Evolutionary conservation across 1,140 invertebrate genomes (phyloP), one percentile per base, ranked within the genome.

Genomic region (Lithobius niger): DNA sequence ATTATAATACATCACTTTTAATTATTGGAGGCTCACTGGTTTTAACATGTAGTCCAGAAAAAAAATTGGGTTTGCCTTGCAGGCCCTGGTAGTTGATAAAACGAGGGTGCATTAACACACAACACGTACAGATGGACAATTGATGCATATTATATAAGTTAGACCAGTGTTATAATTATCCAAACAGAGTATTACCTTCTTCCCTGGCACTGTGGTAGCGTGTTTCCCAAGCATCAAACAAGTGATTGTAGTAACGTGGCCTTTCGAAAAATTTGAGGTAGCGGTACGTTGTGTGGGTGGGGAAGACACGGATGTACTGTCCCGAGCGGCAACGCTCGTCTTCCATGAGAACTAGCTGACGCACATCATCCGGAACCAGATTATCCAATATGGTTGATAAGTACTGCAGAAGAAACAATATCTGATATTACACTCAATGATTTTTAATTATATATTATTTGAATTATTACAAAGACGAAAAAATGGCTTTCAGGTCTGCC

Each of bases 171-270:
- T n/a, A n/a, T n/a, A n/a, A n/a, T n/a, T n/a, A n/a, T n/a, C n/a
- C n/a, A n/a, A n/a, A n/a, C n/a, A n/a, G n/a, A 56, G n/a, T 50
- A n/a, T 64, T 63, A 78, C 81, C 86, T 57, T 77, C 71, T 13
- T 77, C 71, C 57, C 87, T 76, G 66, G 83, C 77, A 40, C 71
- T 68, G 3, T 73, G 69, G 65, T 88, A 89, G 54, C 80, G 78
- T 3, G 74, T 69, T 69, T 94, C 88, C 92, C 93, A 98, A 3
- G 90, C 89, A 70, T 94, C 86, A 59, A 97, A 79, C 26, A 99
- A 73, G 42, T 91, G 76, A 72, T 97, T 97, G 68, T 96, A 94
- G 70, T 99, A 99, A 19, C 88, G 73, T 1, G 84, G 81, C 1
- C 77, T 77, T 59, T 92, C 82, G 67, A 96, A 86, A 69, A 79